Conservation (phyloP, 2,797 vertebrate genomes). For the Thalassophryne amazonica region DNA sequence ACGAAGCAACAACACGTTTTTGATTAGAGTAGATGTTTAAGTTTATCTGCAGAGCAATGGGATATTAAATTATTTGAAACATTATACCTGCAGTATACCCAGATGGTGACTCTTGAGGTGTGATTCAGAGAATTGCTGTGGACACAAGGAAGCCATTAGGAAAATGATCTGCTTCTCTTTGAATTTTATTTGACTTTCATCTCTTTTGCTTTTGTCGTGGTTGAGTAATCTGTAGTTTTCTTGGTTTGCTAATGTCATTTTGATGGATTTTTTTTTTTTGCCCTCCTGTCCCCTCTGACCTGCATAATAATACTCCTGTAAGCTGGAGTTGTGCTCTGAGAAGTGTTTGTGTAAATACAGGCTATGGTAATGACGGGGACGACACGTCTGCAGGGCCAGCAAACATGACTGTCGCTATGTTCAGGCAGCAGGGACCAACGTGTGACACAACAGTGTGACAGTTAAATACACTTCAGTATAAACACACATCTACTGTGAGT, state of each 20-base stretch:
- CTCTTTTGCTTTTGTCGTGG: slow-evolving; percentile 11
- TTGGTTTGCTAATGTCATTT: slow-evolving; percentile 10
- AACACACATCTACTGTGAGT: slow-evolving; percentile 11
- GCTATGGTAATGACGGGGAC: slow-evolving; percentile 1
- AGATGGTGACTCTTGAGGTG: too few relatives aligned
- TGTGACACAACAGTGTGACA: slow-evolving; percentile 13
- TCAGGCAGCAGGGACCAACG: not conserved
- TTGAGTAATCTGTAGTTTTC: slow-evolving; percentile 15
- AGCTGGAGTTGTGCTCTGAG: not conserved
- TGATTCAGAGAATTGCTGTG: slow-evolving; percentile 44
- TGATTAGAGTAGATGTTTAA: too few relatives aligned
- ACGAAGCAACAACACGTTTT: too few relatives aligned
- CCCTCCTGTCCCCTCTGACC: not conserved
- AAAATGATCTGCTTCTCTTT: slow-evolving; percentile 20
- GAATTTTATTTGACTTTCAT: slow-evolving; percentile 11
- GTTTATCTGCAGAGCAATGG: too few relatives aligned
- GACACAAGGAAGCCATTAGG: slow-evolving; percentile 28
- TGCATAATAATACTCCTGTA: not conserved
- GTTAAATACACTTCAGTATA: slow-evolving; percentile 11
- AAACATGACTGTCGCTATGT: slow-evolving; percentile 10
- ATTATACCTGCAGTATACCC: too few relatives aligned
- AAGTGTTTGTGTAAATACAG: slow-evolving; percentile 1
- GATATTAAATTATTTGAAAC: too few relatives aligned
- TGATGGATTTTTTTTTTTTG: not conserved
- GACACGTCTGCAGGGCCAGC: not conserved